A percentile compares a stretch with the other conserved stretches of the same genome.
phyloP scores from a whole-genome alignment of 2,797 vertebrate species.

The Alcedo quadribrachys region DNA sequence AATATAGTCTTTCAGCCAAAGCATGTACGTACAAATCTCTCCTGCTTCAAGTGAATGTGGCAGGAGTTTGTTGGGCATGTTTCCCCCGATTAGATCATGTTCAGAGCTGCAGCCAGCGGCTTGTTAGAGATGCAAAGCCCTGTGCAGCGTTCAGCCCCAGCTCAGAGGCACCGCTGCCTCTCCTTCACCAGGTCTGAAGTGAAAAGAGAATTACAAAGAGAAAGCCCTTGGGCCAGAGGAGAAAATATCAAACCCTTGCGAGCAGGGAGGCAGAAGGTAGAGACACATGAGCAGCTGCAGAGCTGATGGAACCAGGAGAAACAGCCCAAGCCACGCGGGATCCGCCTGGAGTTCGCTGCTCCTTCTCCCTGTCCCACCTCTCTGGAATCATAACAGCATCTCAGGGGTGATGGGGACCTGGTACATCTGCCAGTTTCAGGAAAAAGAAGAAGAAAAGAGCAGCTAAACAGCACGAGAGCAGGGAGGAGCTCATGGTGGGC shows the following conservation, averaged over 20 bases:
- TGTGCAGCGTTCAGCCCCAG: neutral
- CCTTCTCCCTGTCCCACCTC: neutral
- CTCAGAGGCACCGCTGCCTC: constrained; percentile 4
- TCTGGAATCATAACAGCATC: neutral
- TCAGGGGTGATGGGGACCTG: rapidly evolving
- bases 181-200: neutral
- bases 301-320: neutral
- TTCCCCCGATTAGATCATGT: constrained; percentile 28
- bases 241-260: neutral
- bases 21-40: constrained; percentile 34
- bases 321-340: neutral
- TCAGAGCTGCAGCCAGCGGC: constrained; percentile 37
- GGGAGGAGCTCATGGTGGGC: neutral
- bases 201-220: neutral
- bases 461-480: neutral
- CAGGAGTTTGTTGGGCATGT: constrained; percentile 15
- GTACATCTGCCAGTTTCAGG: neutral
- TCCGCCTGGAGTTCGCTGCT: neutral
- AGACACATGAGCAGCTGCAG: neutral
- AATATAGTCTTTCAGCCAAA: constrained; percentile 42
- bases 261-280: neutral
- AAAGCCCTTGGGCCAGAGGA: constrained; percentile 26
- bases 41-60: constrained; percentile 29
- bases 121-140: constrained; percentile 49
- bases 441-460: neutral